These are phyloP conservation scores for Drosophila gaucha DNA, from an alignment of 2,888 invertebrate genomes.

Conservation along the genomic window DNA sequence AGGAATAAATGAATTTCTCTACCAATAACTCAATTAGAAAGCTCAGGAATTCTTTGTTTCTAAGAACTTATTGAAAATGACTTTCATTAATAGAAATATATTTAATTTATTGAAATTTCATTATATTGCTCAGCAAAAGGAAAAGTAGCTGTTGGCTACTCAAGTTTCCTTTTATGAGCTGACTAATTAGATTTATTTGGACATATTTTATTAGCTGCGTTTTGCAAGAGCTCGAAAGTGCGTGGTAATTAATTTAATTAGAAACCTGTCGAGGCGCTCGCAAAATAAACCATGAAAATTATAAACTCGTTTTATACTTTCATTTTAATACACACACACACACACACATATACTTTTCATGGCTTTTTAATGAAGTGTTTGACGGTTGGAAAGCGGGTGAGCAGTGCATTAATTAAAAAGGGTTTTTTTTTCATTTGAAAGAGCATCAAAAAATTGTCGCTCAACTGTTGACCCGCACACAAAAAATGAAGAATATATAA, in stretches of 20 bases:
- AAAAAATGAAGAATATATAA: constrained; percentile 15
- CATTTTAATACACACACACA: constrained; percentile 42
- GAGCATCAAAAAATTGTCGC: constrained; percentile 53
- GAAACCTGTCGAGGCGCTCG: constrained; percentile 43
- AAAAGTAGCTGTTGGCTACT: not conserved
- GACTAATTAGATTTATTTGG: constrained; percentile 58
- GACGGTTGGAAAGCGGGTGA: constrained; percentile 5
- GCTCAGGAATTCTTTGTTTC: not conserved
- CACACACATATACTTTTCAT: constrained; percentile 18
- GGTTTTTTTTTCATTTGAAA: constrained; percentile 45
- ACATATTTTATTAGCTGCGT: constrained; percentile 59
- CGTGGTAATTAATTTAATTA: constrained; percentile 65
- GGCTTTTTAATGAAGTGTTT: constrained; percentile 68
- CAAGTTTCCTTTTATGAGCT: constrained; percentile 23
- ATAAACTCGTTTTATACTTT: constrained; percentile 72
- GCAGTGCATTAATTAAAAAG: constrained; percentile 74
- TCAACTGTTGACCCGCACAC: constrained; percentile 60
- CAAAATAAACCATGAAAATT: constrained; percentile 42
- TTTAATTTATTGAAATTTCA: not conserved
- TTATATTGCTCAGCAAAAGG: not conserved
- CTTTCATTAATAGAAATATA: constrained; percentile 1
- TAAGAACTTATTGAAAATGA: not conserved
- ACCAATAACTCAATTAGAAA: not conserved
- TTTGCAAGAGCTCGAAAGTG: constrained; percentile 15
- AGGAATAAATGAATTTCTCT: not conserved